Percentiles rank a stretch among this genome's conserved stretches.
Evolutionary conservation across 2,888 invertebrate species (phyloP).

Genomic region (Pseudeuparius sepicola): DNA sequence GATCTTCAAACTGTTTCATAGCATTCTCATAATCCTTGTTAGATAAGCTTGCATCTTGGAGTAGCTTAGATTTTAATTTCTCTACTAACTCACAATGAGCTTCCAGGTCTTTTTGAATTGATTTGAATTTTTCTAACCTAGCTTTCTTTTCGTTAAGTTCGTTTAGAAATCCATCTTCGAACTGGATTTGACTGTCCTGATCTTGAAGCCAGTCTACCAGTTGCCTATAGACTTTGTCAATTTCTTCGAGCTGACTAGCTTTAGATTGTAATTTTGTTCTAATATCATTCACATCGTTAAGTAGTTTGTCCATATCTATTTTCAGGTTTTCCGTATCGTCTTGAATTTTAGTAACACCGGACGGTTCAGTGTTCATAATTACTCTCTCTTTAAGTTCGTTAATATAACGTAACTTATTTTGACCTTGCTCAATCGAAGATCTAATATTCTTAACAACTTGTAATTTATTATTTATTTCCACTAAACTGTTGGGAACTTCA

Average conservation of each 20-base stretch:
- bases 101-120: slow-evolving; percentile 71
- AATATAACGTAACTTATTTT: slow-evolving; percentile 74
- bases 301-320: slow-evolving; percentile 80
- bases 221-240: slow-evolving; percentile 73
- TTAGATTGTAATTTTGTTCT: slow-evolving; percentile 64
- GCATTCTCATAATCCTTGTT: slow-evolving; percentile 60
- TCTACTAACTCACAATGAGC: slow-evolving; percentile 70
- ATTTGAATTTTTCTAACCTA: slow-evolving; percentile 76
- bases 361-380: slow-evolving; percentile 83
- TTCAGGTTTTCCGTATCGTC: slow-evolving; percentile 85
- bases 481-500: slow-evolving; percentile 68
- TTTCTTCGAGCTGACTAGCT: slow-evolving; percentile 74
- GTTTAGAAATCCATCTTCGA: slow-evolving; percentile 62
- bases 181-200: slow-evolving; percentile 71
- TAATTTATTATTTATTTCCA: slow-evolving; percentile 77
- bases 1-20: slow-evolving; percentile 58
- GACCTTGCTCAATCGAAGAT: slow-evolving; percentile 88
- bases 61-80: slow-evolving; percentile 62
- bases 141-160: slow-evolving; percentile 88
- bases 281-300: slow-evolving; percentile 70
- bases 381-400: slow-evolving; percentile 88
- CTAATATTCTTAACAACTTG: slow-evolving; percentile 79
- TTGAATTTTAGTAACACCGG: slow-evolving; percentile 80
- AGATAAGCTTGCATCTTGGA: slow-evolving; percentile 45
- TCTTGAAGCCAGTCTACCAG: slow-evolving; percentile 83